Evolutionary conservation across 2,113 vertebrate species (phyloP).

Genomic region (Phoenicopterus ruber): DNA sequence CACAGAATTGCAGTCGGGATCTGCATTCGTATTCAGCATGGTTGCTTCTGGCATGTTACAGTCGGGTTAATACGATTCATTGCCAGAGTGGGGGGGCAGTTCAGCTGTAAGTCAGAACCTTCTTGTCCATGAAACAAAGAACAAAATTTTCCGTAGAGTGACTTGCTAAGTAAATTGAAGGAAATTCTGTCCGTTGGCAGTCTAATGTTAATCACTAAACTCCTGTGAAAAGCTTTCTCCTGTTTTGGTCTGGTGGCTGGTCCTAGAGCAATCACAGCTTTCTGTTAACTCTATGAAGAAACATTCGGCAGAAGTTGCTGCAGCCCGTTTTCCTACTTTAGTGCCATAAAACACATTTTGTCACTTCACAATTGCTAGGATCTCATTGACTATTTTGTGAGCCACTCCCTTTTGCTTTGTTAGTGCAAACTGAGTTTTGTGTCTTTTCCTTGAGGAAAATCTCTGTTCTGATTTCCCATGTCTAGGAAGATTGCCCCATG

Average conservation of each 20-base stretch:
- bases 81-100: neutral
- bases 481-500: neutral
- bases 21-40: neutral
- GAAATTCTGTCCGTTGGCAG: neutral
- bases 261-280: neutral
- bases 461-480: neutral
- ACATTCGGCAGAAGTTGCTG: neutral
- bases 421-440: neutral
- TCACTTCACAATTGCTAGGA: neutral
- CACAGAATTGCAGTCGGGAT: neutral
- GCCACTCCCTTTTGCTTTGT: neutral
- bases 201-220: neutral
- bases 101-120: neutral
- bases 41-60: fast-evolving
- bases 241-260: neutral
- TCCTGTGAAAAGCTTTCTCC: neutral
- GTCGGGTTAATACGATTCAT: fast-evolving
- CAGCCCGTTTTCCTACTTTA: neutral
- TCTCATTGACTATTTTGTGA: neutral
- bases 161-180: neutral
- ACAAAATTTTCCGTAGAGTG: neutral
- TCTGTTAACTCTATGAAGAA: neutral
- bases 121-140: neutral
- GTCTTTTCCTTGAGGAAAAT: neutral
- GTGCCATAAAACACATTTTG: neutral